These are phyloP conservation scores for Bambusicola thoracicus DNA, from an alignment of 2,113 vertebrate species.

Conservation along the genomic window DNA sequence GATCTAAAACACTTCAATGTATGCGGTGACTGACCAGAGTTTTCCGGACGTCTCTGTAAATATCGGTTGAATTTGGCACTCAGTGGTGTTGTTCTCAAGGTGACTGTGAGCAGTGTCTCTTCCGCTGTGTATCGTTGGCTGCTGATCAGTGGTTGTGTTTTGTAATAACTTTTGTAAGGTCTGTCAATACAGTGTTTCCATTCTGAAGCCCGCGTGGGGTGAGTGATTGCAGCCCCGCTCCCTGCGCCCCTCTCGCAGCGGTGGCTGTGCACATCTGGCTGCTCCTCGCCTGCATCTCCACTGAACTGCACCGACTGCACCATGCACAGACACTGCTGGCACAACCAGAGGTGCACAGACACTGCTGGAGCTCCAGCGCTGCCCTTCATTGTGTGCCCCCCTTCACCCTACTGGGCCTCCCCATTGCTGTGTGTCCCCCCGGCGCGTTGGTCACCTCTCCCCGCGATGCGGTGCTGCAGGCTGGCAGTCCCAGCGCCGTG, in stretches of 20 bases:
- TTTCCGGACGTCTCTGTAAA: conserved; percentile 55
- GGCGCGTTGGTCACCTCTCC: too few relatives aligned
- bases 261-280: neutral
- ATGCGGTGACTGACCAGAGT: neutral
- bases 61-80: conserved; percentile 41
- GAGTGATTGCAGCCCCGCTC: neutral
- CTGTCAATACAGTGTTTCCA: conserved; percentile 66
- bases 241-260: fast-evolving
- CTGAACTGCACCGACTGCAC: neutral
- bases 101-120: conserved; percentile 58
- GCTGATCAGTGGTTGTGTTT: conserved; percentile 62
- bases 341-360: too few relatives aligned
- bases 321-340: fast-evolving
- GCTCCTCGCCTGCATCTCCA: neutral
- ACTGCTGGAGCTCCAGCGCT: neutral
- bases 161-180: conserved; percentile 62
- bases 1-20: conserved; percentile 38
- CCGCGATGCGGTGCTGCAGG: neutral
- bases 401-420: too few relatives aligned
- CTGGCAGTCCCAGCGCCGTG: neutral
- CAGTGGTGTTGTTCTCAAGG: conserved; percentile 43
- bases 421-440: neutral
- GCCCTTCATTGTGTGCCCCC: neutral
- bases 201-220: neutral
- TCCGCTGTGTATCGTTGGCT: conserved; percentile 54